Evolutionary conservation across 2,113 vertebrate genomes (phyloP).

Genomic region (Mastomys coucha): DNA sequence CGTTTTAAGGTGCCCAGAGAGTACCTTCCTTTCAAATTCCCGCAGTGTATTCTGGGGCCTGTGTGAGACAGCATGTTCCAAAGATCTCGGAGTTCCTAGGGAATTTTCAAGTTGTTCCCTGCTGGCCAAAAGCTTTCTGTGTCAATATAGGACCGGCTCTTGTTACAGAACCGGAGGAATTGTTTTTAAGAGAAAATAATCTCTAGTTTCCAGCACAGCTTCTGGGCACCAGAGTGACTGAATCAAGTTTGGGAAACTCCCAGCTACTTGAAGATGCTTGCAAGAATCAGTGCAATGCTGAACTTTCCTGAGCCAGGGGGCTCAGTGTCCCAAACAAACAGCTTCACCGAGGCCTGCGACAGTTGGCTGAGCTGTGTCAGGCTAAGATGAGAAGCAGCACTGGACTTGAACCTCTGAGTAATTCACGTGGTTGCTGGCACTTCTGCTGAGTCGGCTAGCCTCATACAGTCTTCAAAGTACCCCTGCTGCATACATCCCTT

Average conservation of each 20-base stretch:
- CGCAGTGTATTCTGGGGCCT: background rate
- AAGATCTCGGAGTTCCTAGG: background rate
- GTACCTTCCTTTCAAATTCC: background rate
- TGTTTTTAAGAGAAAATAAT: slow-evolving; percentile 50
- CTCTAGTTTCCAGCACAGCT: slow-evolving; percentile 20
- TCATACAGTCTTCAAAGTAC: slow-evolving; percentile 22
- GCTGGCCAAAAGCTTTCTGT: background rate
- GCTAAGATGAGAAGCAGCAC: background rate
- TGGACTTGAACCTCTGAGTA: background rate
- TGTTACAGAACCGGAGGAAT: slow-evolving; percentile 1
- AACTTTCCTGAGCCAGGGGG: background rate
- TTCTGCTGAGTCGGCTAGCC: background rate
- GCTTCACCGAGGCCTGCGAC: background rate
- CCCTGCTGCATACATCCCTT: background rate
- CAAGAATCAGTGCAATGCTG: background rate
- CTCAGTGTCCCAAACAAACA: background rate
- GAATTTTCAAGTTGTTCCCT: slow-evolving; percentile 16
- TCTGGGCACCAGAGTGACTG: background rate
- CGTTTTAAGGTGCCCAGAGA: background rate
- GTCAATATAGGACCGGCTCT: background rate
- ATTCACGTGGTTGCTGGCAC: background rate
- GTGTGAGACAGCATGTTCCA: background rate
- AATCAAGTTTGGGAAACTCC: background rate
- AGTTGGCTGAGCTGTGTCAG: background rate
- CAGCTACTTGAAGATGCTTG: background rate